Evolutionary conservation across 2,888 invertebrate genomes (phyloP), one percentile per base, ranked within the genome.

Genomic region (Petrolisthes manimaculis): DNA sequence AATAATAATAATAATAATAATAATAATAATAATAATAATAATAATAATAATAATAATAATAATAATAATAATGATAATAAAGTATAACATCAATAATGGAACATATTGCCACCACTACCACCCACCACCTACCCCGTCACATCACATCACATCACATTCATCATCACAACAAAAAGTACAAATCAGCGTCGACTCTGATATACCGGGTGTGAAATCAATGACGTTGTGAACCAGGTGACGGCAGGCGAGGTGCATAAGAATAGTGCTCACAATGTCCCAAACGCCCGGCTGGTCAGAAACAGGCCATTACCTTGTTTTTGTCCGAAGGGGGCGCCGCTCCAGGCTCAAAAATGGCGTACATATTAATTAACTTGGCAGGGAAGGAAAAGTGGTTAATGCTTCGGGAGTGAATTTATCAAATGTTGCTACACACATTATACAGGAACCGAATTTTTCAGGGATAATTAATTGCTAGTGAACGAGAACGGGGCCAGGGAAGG

Each of bases 351-450:
- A 86, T 82, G 21, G 69, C 67, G 74, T 67, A 77, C 81, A 81
- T 82, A 81, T 86, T 82, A 82, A 82, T 81, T 77, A 86, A 82
- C 86, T 86, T 74, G 54, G 71, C 74, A 82, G 61, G 55, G 85
- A 53, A 86, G 81, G 77, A 86, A 86, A 82, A 86, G 75, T 82
- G 51, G 75, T 51, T 77, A 86, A 81, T 86, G 75, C 81, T 82
- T 86, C 75, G 54, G 81, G 81, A 81, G 75, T 77, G 75, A 86
- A 82, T 82, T 75, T 74, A 86, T 86, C 77, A 82, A 67, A 81
- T 86, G 82, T 82, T 82, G 81, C 61, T 61, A 61, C 67, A 79
- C 82, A 86, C 81, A 82, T 53, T 56, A 82, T 61, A 86, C 85
- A 86, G 71, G 82, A 86, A 86, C 77, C 51, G n/a, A 77, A n/a